Evolutionary conservation across 2,113 vertebrate genomes (phyloP).

Genomic region (Gallinago undulata): DNA sequence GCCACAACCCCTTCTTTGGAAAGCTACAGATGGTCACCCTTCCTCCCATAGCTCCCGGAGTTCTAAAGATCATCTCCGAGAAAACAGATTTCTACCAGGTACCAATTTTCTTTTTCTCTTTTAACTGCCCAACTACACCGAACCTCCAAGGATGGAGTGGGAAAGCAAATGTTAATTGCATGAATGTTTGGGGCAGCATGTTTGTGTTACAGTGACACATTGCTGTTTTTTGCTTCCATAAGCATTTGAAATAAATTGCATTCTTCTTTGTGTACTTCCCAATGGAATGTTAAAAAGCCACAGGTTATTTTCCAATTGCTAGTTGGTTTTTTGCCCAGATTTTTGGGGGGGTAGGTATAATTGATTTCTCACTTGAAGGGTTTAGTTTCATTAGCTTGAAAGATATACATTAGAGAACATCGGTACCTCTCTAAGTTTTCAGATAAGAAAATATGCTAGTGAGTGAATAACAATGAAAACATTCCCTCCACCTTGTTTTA

Average conservation of each 20-base stretch:
- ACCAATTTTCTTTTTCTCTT: not conserved
- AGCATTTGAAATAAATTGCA: not conserved
- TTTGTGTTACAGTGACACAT: not conserved
- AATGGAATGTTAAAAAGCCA: not conserved
- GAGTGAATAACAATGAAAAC: not conserved
- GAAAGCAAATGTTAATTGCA: not conserved
- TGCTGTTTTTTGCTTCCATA: not conserved
- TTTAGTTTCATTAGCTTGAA: not conserved
- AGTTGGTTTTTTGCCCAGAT: not conserved
- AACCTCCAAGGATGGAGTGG: not conserved
- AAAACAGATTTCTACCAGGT: slow-evolving; percentile 95
- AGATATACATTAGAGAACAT: not conserved
- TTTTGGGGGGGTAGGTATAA: not conserved
- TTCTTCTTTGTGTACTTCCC: not conserved
- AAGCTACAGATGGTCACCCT: slow-evolving; percentile 93
- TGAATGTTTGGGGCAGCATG: not conserved
- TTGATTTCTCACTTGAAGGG: not conserved
- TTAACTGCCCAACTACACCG: not conserved
- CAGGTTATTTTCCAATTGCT: not conserved
- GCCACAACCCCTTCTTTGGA: slow-evolving; percentile 84
- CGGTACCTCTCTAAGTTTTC: not conserved
- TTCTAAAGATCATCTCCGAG: slow-evolving; percentile 83
- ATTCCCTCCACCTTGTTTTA: not conserved
- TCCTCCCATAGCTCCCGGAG: slow-evolving; percentile 85
- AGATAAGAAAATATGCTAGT: not conserved